A percentile compares a stretch with the other conserved stretches of the same genome.
Evolutionary conservation across 2,888 invertebrate genomes (phyloP).

Genomic region (Zelleria hepariella): DNA sequence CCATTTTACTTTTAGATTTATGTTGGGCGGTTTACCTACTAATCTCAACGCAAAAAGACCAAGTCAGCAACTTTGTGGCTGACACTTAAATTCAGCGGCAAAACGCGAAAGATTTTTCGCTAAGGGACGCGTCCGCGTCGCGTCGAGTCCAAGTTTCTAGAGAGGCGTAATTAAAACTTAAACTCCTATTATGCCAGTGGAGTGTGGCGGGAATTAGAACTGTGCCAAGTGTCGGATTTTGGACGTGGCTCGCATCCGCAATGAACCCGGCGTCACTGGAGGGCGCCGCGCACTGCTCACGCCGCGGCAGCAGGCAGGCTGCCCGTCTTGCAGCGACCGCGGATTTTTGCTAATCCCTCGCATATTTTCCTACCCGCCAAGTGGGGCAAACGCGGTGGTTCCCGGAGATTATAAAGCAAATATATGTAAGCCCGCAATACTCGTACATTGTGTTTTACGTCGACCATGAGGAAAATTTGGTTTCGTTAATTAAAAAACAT

Average conservation of each 20-base stretch:
- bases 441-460: background rate
- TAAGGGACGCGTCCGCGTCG: slow-evolving; percentile 7
- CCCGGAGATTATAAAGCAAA: slow-evolving; percentile 1
- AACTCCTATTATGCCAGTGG: slow-evolving; percentile 51
- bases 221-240: slow-evolving; percentile 64
- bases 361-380: slow-evolving; percentile 19
- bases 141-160: slow-evolving; percentile 31
- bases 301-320: background rate
- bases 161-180: slow-evolving; percentile 64
- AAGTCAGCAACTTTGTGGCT: background rate
- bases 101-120: background rate
- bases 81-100: background rate
- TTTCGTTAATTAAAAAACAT: background rate
- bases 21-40: background rate
- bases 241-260: slow-evolving; percentile 54
- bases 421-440: background rate
- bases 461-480: background rate
- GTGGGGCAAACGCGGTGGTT: slow-evolving; percentile 2
- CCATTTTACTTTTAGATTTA: slow-evolving; percentile 1
- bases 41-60: background rate
- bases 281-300: background rate
- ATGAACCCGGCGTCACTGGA: slow-evolving; percentile 31
- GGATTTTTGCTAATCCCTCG: slow-evolving; percentile 28
- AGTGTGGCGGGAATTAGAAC: slow-evolving; percentile 39
- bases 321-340: slow-evolving; percentile 12